Percentiles rank a stretch among this genome's conserved stretches.
These are phyloP conservation scores for Tyrannus savana DNA, from an alignment of 2,113 vertebrate species.

Conservation along the genomic window DNA sequence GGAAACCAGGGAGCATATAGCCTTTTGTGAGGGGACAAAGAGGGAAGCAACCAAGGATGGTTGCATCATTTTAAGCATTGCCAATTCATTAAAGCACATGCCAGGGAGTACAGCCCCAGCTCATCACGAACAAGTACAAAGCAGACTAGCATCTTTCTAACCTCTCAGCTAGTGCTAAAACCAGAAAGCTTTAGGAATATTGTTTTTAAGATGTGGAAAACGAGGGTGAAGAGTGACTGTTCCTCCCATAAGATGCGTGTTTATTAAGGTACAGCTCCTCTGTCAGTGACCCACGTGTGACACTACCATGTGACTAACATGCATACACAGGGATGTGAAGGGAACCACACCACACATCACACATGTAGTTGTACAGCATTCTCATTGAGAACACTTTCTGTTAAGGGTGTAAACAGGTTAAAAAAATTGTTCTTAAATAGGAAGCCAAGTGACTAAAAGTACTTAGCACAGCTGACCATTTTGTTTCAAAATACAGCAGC, in stretches of 20 bases:
- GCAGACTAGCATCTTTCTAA: not conserved
- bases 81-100: not conserved
- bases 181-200: not conserved
- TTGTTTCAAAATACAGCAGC: not conserved
- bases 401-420: not conserved
- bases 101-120: not conserved
- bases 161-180: not conserved
- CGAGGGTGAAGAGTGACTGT: not conserved
- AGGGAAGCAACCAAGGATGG: not conserved
- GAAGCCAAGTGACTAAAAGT: not conserved
- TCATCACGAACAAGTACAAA: not conserved
- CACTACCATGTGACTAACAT: accelerated
- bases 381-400: not conserved
- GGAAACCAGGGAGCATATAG: not conserved
- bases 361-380: not conserved
- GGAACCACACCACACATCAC: not conserved
- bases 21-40: not conserved
- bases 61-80: not conserved
- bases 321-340: accelerated
- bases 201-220: not conserved
- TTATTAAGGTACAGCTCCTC: not conserved
- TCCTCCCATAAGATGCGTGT: not conserved
- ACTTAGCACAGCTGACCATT: not conserved
- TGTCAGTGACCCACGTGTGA: not conserved
- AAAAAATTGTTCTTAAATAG: not conserved